Percentiles rank a stretch among this genome's conserved stretches.
phyloP scores from a whole-genome alignment of 2,888 invertebrate species.

The Eulithis prunata region DNA sequence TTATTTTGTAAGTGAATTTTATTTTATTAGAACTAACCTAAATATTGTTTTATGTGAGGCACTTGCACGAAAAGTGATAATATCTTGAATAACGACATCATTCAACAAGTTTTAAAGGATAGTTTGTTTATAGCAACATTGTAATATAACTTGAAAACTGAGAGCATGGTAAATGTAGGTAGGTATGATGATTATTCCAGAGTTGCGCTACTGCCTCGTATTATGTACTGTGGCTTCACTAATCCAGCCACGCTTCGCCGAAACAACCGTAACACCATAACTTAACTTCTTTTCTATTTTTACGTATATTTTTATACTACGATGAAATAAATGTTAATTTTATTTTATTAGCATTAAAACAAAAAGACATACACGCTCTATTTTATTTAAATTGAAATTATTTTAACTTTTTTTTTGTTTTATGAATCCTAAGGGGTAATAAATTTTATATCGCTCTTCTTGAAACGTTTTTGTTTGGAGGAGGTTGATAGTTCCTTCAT shows the following conservation, averaged over 20 bases:
- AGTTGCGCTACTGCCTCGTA: slow-evolving; percentile 32
- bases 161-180: neutral
- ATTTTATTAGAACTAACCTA: neutral
- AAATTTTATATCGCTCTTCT: slow-evolving; percentile 82
- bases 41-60: neutral
- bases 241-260: slow-evolving; percentile 33
- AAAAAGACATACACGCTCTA: slow-evolving; percentile 81
- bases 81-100: neutral
- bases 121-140: slow-evolving; percentile 5
- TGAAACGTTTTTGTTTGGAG: slow-evolving; percentile 63
- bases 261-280: slow-evolving; percentile 31
- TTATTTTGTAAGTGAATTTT: neutral
- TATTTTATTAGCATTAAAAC: slow-evolving; percentile 84
- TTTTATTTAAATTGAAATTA: slow-evolving; percentile 69
- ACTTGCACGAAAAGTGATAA: neutral
- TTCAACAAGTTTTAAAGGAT: neutral
- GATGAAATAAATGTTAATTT: slow-evolving; percentile 82
- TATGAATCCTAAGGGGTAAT: slow-evolving; percentile 73
- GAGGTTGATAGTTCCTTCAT: neutral
- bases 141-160: slow-evolving; percentile 7
- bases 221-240: slow-evolving; percentile 28
- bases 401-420: slow-evolving; percentile 52
- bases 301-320: slow-evolving; percentile 84
- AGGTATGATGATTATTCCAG: neutral
- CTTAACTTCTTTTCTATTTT: slow-evolving; percentile 69